Evolutionary conservation across 2,797 vertebrate genomes (phyloP).

Genomic region (Danio choprae): DNA sequence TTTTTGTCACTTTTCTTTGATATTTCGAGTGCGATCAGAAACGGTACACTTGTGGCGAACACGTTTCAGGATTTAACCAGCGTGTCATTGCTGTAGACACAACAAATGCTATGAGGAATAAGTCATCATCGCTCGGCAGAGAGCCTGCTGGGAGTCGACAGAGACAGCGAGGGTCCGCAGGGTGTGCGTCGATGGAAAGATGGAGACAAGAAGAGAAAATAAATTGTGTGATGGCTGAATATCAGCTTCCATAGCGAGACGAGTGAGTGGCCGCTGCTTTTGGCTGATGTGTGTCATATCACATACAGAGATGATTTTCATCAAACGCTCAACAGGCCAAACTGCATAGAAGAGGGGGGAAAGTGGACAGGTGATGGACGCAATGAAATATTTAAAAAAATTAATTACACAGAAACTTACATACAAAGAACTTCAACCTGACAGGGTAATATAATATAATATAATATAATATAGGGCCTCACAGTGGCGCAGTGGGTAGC

Average conservation of each 20-base stretch:
- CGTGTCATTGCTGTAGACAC: conserved; percentile 14
- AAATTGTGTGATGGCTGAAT: conserved; percentile 76
- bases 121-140: conserved; percentile 30
- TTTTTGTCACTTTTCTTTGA: conserved; percentile 15
- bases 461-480: too few relatives aligned
- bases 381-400: background rate
- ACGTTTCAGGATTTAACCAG: conserved; percentile 20
- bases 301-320: conserved; percentile 46
- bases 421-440: background rate
- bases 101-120: conserved; percentile 38
- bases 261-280: conserved; percentile 65
- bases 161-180: background rate
- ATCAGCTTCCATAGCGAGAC: conserved; percentile 66
- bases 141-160: conserved; percentile 22
- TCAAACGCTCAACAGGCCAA: conserved; percentile 15
- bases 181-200: conserved; percentile 66
- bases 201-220: conserved; percentile 74
- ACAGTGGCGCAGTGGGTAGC: too few relatives aligned
- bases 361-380: background rate
- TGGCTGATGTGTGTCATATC: conserved; percentile 41
- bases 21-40: background rate
- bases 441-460: too few relatives aligned
- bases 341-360: background rate
- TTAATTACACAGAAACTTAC: background rate
- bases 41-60: background rate